These are phyloP conservation scores for Buathra laborator DNA, from an alignment of 2,888 invertebrate genomes.

Conservation along the genomic window DNA sequence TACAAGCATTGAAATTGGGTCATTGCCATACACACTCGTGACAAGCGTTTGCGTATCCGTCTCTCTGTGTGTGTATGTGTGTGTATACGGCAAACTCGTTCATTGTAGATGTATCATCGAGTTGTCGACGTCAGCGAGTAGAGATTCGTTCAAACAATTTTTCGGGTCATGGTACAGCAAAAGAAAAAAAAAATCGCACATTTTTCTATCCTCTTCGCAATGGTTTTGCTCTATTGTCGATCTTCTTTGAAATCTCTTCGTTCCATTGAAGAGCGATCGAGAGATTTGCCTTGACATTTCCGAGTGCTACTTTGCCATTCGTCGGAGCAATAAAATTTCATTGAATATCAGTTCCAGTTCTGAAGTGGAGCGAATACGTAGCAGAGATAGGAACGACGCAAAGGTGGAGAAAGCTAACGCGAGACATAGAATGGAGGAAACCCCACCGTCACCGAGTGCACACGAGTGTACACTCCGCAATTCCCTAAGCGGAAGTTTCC, in stretches of 20 bases:
- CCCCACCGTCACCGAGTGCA: constrained; percentile 22
- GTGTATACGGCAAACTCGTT: constrained; percentile 8
- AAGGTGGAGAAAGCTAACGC: constrained; percentile 24
- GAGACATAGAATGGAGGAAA: constrained; percentile 34
- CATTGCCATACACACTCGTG: constrained; percentile 61
- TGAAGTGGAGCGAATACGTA: constrained; percentile 74
- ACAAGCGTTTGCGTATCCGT: constrained; percentile 29
- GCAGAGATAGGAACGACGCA: constrained; percentile 52
- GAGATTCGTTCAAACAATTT: constrained; percentile 9
- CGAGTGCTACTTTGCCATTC: constrained; percentile 65
- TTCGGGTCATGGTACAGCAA: not conserved
- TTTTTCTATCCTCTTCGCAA: not conserved
- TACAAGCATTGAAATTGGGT: constrained; percentile 62
- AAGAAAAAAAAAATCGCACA: constrained; percentile 5
- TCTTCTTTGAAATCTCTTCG: not conserved
- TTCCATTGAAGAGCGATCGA: not conserved
- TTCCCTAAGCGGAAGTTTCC: constrained; percentile 63
- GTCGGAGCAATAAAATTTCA: constrained; percentile 74
- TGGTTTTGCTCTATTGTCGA: not conserved
- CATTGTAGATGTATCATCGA: constrained; percentile 17
- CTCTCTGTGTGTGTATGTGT: constrained; percentile 3
- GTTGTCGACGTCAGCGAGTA: constrained; percentile 55
- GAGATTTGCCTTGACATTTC: constrained; percentile 72
- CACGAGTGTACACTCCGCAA: constrained; percentile 60
- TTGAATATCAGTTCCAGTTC: constrained; percentile 73